Evolutionary conservation across 2,113 vertebrate genomes (phyloP).

Genomic region (Lynx canadensis): DNA sequence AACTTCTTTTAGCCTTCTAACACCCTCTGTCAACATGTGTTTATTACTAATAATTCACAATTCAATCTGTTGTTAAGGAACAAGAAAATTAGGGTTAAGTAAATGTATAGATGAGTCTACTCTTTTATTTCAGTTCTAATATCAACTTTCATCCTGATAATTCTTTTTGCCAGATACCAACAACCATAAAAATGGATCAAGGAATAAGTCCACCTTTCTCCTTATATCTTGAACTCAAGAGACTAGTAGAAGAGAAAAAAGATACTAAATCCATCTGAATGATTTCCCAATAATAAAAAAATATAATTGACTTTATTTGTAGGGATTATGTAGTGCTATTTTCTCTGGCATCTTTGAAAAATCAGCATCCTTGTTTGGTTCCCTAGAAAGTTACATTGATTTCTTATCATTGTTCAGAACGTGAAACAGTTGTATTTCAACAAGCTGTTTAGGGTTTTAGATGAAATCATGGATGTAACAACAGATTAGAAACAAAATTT

Average conservation of each 20-base stretch:
- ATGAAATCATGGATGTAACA: neutral
- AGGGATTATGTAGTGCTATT: neutral
- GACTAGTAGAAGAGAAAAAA: neutral
- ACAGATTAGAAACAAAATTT: neutral
- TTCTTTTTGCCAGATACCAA: constrained; percentile 22
- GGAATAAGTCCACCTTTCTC: neutral
- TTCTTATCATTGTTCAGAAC: neutral
- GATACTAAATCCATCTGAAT: neutral
- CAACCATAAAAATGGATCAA: neutral
- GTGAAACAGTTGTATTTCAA: neutral
- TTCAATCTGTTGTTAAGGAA: neutral
- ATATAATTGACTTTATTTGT: neutral
- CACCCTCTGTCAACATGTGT: neutral
- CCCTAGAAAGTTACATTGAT: neutral
- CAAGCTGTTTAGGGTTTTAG: neutral
- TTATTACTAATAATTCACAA: neutral
- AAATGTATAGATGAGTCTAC: neutral
- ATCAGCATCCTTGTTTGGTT: neutral
- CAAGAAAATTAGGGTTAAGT: neutral
- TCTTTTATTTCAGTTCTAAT: constrained; percentile 11
- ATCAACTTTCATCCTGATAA: neutral
- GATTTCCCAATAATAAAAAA: neutral
- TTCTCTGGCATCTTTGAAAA: constrained; percentile 28
- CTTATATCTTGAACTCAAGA: neutral
- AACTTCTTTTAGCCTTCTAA: neutral